Conservation (phyloP, 2,797 vertebrate species). For the Pampus argenteus region DNA sequence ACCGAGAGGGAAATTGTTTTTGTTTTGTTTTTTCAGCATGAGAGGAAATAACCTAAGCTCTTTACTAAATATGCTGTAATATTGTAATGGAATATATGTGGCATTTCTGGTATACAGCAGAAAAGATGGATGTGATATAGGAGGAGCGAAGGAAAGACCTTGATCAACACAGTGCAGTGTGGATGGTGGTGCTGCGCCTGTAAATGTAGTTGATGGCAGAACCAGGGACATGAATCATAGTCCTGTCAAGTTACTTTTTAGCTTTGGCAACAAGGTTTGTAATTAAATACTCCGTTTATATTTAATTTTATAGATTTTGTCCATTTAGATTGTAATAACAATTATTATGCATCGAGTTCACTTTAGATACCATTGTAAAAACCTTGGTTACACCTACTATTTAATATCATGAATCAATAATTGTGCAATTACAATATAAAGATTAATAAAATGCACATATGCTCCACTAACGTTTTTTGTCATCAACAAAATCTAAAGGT, state of each 20-base stretch:
- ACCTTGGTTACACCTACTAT: too few relatives aligned
- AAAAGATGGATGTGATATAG: conserved; percentile 53
- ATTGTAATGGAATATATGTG: conserved; percentile 67
- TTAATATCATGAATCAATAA: too few relatives aligned
- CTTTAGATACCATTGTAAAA: too few relatives aligned
- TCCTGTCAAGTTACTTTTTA: background rate
- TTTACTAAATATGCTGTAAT: conserved; percentile 69
- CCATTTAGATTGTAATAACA: too few relatives aligned
- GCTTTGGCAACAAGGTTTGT: too few relatives aligned
- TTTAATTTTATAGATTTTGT: too few relatives aligned
- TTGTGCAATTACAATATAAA: too few relatives aligned
- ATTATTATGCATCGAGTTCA: too few relatives aligned
- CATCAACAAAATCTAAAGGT: too few relatives aligned
- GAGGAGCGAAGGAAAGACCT: conserved; percentile 50
- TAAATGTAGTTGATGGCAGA: conserved; percentile 23
- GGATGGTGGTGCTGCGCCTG: background rate
- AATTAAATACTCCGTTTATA: too few relatives aligned
- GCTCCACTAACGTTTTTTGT: too few relatives aligned
- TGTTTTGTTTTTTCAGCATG: conserved; percentile 72
- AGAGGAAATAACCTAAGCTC: conserved; percentile 68
- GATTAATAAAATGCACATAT: too few relatives aligned
- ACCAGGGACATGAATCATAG: background rate
- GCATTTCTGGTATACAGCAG: conserved; percentile 50
- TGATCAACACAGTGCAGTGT: conserved; percentile 36
- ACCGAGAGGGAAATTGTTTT: conserved; percentile 73